Percentiles rank a stretch among this genome's conserved stretches.
phyloP scores from a whole-genome alignment of 2,888 invertebrate genomes.

The Germaria angustata region DNA sequence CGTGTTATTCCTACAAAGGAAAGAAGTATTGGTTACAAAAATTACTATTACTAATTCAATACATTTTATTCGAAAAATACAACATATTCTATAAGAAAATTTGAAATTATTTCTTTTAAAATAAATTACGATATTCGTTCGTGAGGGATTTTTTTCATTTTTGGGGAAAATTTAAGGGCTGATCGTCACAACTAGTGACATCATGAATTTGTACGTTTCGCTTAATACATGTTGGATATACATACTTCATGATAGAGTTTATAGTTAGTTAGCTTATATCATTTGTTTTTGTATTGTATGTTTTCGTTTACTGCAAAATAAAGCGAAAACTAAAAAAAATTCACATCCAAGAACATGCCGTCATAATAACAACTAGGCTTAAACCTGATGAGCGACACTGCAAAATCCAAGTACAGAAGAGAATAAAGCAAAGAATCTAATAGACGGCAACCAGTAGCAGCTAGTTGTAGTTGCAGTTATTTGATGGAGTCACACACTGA shows the following conservation, averaged over 20 bases:
- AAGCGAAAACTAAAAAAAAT: constrained; percentile 22
- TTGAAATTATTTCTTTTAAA: too few species aligned
- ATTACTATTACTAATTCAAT: too few species aligned
- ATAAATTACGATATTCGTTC: too few species aligned
- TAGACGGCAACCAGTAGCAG: background rate
- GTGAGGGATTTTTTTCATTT: background rate
- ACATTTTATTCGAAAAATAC: too few species aligned
- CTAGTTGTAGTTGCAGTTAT: constrained; percentile 10
- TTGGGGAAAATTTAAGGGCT: background rate
- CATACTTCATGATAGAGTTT: constrained; percentile 20
- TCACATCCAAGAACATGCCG: constrained; percentile 15
- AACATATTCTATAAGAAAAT: too few species aligned
- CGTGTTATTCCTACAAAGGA: too few species aligned
- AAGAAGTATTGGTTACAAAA: too few species aligned
- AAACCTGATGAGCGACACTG: constrained; percentile 24
- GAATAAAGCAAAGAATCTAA: background rate
- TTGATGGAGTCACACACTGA: constrained; percentile 37
- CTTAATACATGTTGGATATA: constrained; percentile 10
- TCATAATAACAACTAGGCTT: constrained; percentile 40
- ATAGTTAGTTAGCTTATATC: background rate
- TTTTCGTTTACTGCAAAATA: constrained; percentile 30
- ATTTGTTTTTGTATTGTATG: background rate
- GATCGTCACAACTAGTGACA: background rate
- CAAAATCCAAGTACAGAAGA: background rate
- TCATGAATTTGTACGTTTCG: constrained; percentile 54